Evolutionary conservation across 2,888 invertebrate genomes (phyloP), one percentile per base, ranked within the genome.

Genomic region (Pasiphila rectangulata): DNA sequence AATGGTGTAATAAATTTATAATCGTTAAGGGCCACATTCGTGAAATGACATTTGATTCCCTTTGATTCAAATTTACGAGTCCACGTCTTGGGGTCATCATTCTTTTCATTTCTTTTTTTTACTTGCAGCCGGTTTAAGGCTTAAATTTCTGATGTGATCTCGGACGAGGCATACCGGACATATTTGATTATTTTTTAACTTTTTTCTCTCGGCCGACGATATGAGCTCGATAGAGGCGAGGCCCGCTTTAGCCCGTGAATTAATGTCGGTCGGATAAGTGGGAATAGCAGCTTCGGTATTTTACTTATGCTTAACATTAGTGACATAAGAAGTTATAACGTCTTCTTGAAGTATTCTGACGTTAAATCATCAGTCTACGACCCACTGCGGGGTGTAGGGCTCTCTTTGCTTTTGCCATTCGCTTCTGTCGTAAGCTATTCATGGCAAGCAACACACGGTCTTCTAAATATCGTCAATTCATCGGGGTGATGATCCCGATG

Each of bases 101-200:
- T 62, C 57, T 49, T 67, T 65, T 66, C 67, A 59, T 63, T 61
- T 67, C 64, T 64, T 70, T 79, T 69, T 77, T 75, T 69, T 67
- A 68, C 65, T 68, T 69, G 69, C 68, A 32, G 32, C 74, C 79
- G 75, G 75, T 76, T 80, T 76, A 73, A 75, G 74, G 83, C 83
- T 84, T 80, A 80, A 80, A 79, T 82, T 83, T 83, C 83, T 77
- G 88, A 88, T 88, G 79, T 79, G 84, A 88, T 86, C 86, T 80
- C 74, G 66, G 73, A 69, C 75, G 78, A 75, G 72, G 85, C 87
- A 87, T 88, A 82, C 87, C 87, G 73, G 75, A 76, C 87, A 87
- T 88, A 80, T 83, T 87, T 84, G 84, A 83, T 77, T 80, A 69
- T 75, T 81, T 73, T 71, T 72, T 75, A 68, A 71, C 67, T 74